Conservation (phyloP, 1,140 invertebrate species). For the Bombus pascuorum region DNA sequence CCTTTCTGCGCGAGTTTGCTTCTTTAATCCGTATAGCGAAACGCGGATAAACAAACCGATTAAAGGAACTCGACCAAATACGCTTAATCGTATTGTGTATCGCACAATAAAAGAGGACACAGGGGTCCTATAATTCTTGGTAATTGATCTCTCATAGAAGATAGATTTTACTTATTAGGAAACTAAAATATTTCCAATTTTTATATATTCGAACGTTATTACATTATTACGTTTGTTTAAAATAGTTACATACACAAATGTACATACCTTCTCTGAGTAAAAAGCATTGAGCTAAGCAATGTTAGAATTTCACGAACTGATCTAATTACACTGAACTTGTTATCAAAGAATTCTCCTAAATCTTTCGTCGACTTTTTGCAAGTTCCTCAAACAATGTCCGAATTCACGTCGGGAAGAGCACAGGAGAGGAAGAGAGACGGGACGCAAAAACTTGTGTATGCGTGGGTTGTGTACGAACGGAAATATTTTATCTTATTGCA, state of each 20-base stretch:
- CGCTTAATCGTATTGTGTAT: not conserved
- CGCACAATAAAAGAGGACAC: not conserved
- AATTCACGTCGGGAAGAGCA: not conserved
- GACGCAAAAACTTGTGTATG: not conserved
- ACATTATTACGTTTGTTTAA: no score
- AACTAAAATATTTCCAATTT: not conserved
- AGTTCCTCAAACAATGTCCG: not conserved
- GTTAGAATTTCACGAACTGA: not conserved
- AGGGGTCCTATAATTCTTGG: not conserved
- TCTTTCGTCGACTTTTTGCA: not conserved
- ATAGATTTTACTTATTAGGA: not conserved
- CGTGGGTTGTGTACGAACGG: not conserved
- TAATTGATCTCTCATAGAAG: not conserved
- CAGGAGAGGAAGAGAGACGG: not conserved
- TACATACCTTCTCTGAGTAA: no score
- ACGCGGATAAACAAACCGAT: conserved; percentile 11
- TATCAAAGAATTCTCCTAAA: not conserved
- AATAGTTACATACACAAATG: no score
- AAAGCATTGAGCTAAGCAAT: no score
- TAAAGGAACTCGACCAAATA: not conserved
- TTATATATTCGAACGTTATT: not conserved
- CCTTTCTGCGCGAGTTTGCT: not conserved
- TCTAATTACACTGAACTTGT: not conserved
- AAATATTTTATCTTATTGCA: conserved; percentile 68
- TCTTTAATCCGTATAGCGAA: not conserved